Conservation (phyloP, 2,113 vertebrate genomes). For the Anarrhichthys ocellatus region DNA sequence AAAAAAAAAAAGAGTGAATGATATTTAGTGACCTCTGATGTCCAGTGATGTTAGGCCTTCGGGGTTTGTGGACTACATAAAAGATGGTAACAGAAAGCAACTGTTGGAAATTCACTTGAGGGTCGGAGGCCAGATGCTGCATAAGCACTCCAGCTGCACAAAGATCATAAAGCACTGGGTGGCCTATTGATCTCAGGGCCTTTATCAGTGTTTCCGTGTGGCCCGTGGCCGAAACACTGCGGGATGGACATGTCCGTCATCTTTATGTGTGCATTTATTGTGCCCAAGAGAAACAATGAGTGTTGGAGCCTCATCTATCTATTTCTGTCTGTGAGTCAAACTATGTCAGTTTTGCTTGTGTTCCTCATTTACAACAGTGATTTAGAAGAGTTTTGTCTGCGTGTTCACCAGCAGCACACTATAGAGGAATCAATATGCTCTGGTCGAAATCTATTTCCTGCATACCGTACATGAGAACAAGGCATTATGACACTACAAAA, state of each 20-base stretch:
- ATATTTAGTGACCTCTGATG: slow-evolving; percentile 59
- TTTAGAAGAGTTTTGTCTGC: slow-evolving; percentile 35
- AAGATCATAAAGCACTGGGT: slow-evolving; percentile 76
- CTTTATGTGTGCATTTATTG: slow-evolving; percentile 67
- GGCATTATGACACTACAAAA: neutral
- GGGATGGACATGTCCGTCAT: slow-evolving; percentile 68
- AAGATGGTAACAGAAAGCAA: slow-evolving; percentile 59
- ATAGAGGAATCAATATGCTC: slow-evolving; percentile 23
- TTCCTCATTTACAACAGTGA: slow-evolving; percentile 38
- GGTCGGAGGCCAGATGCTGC: slow-evolving; percentile 75
- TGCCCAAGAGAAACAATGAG: slow-evolving; percentile 58
- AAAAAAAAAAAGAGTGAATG: slow-evolving; percentile 35
- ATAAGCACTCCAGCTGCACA: slow-evolving; percentile 72
- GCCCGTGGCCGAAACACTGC: slow-evolving; percentile 64
- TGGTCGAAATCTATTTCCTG: slow-evolving; percentile 46
- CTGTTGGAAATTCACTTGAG: slow-evolving; percentile 67
- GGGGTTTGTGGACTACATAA: slow-evolving; percentile 56
- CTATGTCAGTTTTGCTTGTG: slow-evolving; percentile 24
- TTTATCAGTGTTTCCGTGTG: slow-evolving; percentile 73
- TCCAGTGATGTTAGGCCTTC: slow-evolving; percentile 50
- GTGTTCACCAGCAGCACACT: slow-evolving; percentile 8
- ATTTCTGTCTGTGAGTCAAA: slow-evolving; percentile 34
- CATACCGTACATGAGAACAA: slow-evolving; percentile 35
- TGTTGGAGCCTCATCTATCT: slow-evolving; percentile 41
- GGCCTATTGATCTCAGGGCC: slow-evolving; percentile 73